Percentiles rank a stretch among this genome's conserved stretches.
phyloP scores from a whole-genome alignment of 2,888 invertebrate species.

The Drosophila borealis region DNA sequence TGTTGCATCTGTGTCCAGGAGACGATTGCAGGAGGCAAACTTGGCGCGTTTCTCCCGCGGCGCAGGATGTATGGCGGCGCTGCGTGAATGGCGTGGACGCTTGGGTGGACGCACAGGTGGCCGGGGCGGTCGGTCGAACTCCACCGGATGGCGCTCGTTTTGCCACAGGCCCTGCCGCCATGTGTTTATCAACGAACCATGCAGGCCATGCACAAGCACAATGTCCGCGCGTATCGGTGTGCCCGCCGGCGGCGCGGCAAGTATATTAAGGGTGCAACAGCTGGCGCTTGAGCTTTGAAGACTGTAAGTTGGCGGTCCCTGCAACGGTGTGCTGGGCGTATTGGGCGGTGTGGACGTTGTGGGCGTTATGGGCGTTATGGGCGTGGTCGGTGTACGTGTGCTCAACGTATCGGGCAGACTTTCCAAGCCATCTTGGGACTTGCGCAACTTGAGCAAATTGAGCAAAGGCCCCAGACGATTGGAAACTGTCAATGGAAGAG shows the following conservation, averaged over 20 bases:
- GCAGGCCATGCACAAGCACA: conserved; percentile 91
- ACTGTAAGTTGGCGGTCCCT: conserved; percentile 43
- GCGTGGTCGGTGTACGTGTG: conserved; percentile 49
- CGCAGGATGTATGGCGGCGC: conserved; percentile 75
- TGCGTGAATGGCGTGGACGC: conserved; percentile 82
- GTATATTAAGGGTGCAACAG: conserved; percentile 82
- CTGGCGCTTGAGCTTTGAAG: conserved; percentile 63
- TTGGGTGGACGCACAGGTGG: conserved; percentile 84
- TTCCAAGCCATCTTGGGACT: conserved; percentile 78
- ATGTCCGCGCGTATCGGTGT: conserved; percentile 87
- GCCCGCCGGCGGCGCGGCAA: conserved; percentile 83
- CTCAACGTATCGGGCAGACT: conserved; percentile 77
- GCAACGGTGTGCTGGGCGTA: conserved; percentile 38
- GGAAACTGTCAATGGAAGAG: conserved; percentile 69
- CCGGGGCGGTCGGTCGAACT: conserved; percentile 83
- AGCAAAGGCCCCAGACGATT: conserved; percentile 84
- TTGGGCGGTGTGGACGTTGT: conserved; percentile 42
- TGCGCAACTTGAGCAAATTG: conserved; percentile 83
- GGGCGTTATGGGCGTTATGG: conserved; percentile 51
- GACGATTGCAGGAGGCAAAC: conserved; percentile 51
- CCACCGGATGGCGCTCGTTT: conserved; percentile 83
- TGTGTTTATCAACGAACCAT: conserved; percentile 90
- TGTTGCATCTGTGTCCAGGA: conserved; percentile 21
- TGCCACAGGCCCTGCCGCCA: conserved; percentile 93
- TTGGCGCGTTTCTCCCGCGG: conserved; percentile 82